These are phyloP conservation scores for Neotoxoptera formosana DNA, from an alignment of 1,140 invertebrate genomes.

Conservation along the genomic window DNA sequence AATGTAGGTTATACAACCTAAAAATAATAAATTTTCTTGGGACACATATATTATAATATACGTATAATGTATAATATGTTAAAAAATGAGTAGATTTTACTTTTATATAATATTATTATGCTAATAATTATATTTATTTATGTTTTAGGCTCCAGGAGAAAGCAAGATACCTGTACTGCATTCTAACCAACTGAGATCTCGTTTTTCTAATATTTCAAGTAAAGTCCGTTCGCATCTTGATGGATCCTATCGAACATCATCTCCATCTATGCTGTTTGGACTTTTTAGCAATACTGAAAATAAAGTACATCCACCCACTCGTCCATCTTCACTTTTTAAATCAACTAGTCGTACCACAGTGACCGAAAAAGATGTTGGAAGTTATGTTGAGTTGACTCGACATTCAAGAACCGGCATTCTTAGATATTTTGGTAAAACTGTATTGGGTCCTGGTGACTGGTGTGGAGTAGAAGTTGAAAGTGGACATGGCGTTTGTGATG, in stretches of 20 bases:
- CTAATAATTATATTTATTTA: neutral
- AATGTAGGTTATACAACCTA: neutral
- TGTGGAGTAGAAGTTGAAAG: constrained; percentile 71
- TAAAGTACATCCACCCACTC: constrained; percentile 35
- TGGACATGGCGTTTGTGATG: constrained; percentile 72
- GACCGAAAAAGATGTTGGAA: constrained; percentile 54
- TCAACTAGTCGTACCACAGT: constrained; percentile 49
- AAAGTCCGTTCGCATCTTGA: constrained; percentile 61
- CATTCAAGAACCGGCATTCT: constrained; percentile 67
- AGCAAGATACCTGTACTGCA: constrained; percentile 63
- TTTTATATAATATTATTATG: neutral
- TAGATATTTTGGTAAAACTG: constrained; percentile 68
- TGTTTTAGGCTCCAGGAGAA: constrained; percentile 62
- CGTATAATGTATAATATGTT: neutral
- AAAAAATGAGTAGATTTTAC: neutral
- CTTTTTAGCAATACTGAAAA: constrained; percentile 58
- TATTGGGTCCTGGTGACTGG: constrained; percentile 70
- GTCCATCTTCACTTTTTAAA: constrained; percentile 59
- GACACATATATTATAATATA: neutral
- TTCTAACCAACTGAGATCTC: constrained; percentile 60
- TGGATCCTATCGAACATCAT: constrained; percentile 59
- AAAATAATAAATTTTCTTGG: neutral
- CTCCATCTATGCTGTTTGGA: constrained; percentile 59
- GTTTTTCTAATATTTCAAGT: constrained; percentile 61
- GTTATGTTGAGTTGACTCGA: constrained; percentile 57